phyloP scores from a whole-genome alignment of 1,140 invertebrate genomes.

The Habropoda laboriosa region DNA sequence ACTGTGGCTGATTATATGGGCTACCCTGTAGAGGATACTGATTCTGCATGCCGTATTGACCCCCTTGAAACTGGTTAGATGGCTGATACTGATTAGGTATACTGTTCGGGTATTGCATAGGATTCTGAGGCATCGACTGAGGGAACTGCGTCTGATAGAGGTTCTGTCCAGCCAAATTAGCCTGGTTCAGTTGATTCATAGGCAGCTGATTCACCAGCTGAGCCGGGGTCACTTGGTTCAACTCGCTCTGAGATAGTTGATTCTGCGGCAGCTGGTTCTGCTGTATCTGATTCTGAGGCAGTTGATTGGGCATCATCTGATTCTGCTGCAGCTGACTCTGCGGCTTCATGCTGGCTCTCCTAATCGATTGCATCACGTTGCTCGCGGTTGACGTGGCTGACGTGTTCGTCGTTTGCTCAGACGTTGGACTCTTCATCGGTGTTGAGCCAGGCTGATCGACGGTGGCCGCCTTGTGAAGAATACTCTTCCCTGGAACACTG shows the following conservation, averaged over 20 bases:
- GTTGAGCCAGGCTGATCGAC: slow-evolving; percentile 62
- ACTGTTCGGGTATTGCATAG: slow-evolving; percentile 61
- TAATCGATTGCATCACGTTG: slow-evolving; percentile 71
- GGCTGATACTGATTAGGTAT: slow-evolving; percentile 67
- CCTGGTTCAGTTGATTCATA: slow-evolving; percentile 55
- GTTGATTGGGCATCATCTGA: slow-evolving; percentile 49
- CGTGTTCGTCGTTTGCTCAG: slow-evolving; percentile 37
- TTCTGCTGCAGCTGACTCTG: slow-evolving; percentile 71
- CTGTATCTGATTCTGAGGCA: slow-evolving; percentile 70
- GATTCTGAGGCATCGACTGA: slow-evolving; percentile 43
- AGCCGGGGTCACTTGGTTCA: slow-evolving; percentile 65
- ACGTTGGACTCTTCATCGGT: slow-evolving; percentile 53
- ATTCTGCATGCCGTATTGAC: slow-evolving; percentile 66
- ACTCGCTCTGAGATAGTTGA: slow-evolving; percentile 64
- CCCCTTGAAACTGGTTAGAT: slow-evolving; percentile 57
- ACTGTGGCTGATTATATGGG: slow-evolving; percentile 63
- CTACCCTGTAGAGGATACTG: slow-evolving; percentile 58
- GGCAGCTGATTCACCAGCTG: slow-evolving; percentile 68
- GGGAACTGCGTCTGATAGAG: slow-evolving; percentile 64
- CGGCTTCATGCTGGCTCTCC: slow-evolving; percentile 76
- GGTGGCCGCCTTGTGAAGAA: slow-evolving; percentile 72
- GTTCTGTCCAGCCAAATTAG: slow-evolving; percentile 50
- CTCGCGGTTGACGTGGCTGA: slow-evolving; percentile 40
- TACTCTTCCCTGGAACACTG: slow-evolving; percentile 76
- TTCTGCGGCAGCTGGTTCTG: slow-evolving; percentile 57